A percentile compares a stretch with the other conserved stretches of the same genome.
These are phyloP conservation scores for Catharus minimus DNA, from an alignment of 2,113 vertebrate species.

Conservation along the genomic window DNA sequence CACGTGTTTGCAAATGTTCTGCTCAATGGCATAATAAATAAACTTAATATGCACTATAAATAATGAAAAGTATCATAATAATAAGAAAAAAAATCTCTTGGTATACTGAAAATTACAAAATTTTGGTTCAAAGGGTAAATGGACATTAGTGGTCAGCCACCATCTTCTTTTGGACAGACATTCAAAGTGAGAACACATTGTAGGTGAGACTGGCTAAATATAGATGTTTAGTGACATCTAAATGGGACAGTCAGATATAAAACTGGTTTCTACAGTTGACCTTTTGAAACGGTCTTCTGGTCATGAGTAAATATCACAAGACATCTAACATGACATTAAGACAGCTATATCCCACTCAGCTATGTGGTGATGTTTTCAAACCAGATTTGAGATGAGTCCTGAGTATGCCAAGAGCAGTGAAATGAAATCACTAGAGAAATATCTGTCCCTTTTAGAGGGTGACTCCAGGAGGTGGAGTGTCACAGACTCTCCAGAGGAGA, in stretches of 20 bases:
- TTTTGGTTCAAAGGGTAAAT: neutral
- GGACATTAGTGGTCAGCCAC: neutral
- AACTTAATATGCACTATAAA: neutral
- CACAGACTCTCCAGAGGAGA: neutral
- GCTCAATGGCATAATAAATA: neutral
- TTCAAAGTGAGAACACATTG: neutral
- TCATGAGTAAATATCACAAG: neutral
- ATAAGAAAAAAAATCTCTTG: neutral
- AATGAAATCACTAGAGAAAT: neutral
- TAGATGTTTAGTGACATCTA: neutral
- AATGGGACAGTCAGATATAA: neutral
- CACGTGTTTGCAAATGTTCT: neutral
- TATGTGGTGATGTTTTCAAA: neutral
- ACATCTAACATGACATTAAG: neutral
- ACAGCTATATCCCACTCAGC: neutral
- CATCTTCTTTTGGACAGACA: neutral
- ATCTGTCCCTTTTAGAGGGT: neutral
- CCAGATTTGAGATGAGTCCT: neutral
- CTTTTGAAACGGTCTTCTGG: neutral
- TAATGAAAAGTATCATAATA: neutral
- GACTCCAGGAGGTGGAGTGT: neutral
- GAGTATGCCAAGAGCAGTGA: neutral
- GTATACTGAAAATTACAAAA: neutral
- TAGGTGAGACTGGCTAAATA: neutral
- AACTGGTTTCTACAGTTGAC: neutral